Base-by-base conservation (phyloP, 2,888 invertebrate genomes). In the Calameuta pallipes region DNA sequence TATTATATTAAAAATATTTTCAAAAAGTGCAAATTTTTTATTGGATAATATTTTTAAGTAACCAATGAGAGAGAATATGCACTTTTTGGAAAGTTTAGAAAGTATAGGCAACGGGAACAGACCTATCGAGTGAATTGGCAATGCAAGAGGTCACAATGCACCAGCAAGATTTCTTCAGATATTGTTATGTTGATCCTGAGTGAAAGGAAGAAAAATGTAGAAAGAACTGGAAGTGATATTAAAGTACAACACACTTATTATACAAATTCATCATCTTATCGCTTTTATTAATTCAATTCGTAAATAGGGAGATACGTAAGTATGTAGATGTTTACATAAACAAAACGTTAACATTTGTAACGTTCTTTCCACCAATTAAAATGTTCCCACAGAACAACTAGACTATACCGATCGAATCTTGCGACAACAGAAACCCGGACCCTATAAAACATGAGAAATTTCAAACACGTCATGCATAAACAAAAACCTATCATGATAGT, bases 311-410 rank as follows among this genome's bases (percentile, higher is more conserved):
- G 83, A 84, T 79, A 82, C 84, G 81, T 82, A 82, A 83, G 81
- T 85, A 56, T 56, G 71, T 82, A 83, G 85, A 84, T 82, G 80
- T 85, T 84, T 84, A 83, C 83, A 85, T 84, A 82, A 87, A 84
- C 83, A 85, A 86, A 87, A 83, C 83, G 79, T 86, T 82, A 81
- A 83, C 82, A 82, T 84, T 80, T 82, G 85, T 84, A 83, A 56
- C 6, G 56, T 56, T 56, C 23, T 23, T 56, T 56, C 6, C 56
- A 56, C 56, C 23, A 68, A 81, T 82, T 80, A 77, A 79, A 81
- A 78, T 82, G 77, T 82, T 84, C 81, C 81, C 81, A 83, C 77
- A 78, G 75, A 71, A 71, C 71, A 69, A 71, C 56, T n/a, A 23
- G 56, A 56, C 9, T 23, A 56, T 56, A 56, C 23, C 56, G 23